Base-by-base conservation (phyloP, 2,113 vertebrate genomes). In the Sebastes schlegelii region DNA sequence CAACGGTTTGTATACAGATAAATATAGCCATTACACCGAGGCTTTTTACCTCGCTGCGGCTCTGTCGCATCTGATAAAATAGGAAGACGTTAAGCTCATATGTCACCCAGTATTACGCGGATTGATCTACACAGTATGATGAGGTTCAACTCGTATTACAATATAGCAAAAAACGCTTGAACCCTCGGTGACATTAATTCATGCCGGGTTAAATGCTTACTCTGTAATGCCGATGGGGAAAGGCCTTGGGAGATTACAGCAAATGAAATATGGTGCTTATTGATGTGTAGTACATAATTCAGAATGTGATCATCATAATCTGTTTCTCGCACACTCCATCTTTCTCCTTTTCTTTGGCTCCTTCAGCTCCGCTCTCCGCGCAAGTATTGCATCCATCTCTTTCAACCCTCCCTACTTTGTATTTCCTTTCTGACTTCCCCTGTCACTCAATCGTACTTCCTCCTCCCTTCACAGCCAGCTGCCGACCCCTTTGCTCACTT, bases 261-360 rank as follows among this genome's bases (percentile, higher is more conserved):
- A 62, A 63, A 65, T 87, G 57, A 90, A 91, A 86, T 71, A 72
- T 87, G 67, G 68, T 82, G 74, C 55, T 77, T 77, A 67, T 86
- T 74, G 70, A 89, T 80, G 76, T 88, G 80, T 81, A 70, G 70
- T 77, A 74, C 81, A 90, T 88, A 65, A 82, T 87, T 90, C 72
- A 74, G 58, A 82, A 76, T 74, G 46, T 82, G 70, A 84, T 90
- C 77, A 79, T 82, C 79, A 70, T 90, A 78, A 86, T 86, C 82
- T 78, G 45, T 86, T 82, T 77, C 80, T 73, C 19, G 57, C 74
- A 43, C 78, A 63, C 62, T 76, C 63, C 43, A 60, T 70, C 78
- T 46, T 69, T 65, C 72, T 74, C 45, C 23, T 60, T 77, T 79
- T 80, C 58, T 64, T 60, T 43, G 17, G 42, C 23, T 78, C 82